Base-by-base conservation (phyloP, 1,140 invertebrate species). In the Drosophila ercepeae region DNA sequence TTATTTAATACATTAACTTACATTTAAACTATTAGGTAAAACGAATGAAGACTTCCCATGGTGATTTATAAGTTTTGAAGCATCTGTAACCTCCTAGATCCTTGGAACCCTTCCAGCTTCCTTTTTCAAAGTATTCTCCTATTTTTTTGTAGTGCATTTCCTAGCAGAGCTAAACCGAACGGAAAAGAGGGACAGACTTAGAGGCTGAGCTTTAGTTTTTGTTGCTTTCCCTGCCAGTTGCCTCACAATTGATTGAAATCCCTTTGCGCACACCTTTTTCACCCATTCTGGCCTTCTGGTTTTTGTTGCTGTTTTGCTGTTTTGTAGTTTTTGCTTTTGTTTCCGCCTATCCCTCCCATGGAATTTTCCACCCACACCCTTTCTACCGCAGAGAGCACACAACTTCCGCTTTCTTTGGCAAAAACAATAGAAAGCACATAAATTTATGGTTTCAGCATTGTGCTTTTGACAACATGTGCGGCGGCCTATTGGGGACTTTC, bases 401-500 rank as follows among this genome's bases (percentile, higher is more conserved):
- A 86, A 88, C 81, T 86, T 86, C 81, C 81, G 81, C 81, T 86
- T 86, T 86, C 81, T 86, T 86, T 86, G 81, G 82, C 82, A 86
- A 86, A 86, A 86, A 86, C 81, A 86, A 86, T 86, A 86, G 81
- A 86, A 86, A 77, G 81, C 81, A 86, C 81, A 86, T 86, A 86
- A 86, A 86, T 86, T 86, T 86, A 86, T 86, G 81, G 81, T 86
- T 86, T 88, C 76, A 88, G 81, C 81, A 86, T 86, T 86, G 81
- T 86, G 82, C 82, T 86, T 86, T 86, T 86, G 82, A 88, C 82
- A 86, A 69, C 76, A 81, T 83, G 78, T 84, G 70, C 68, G 67
- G 67, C 60, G 68, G 68, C 67, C 64, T 71, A 58, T 46, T 69
- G 65, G 65, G 60, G 57, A 67, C 64, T 60, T 68, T 67, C 36